A percentile compares a stretch with the other conserved stretches of the same genome.
Evolutionary conservation across 2,888 invertebrate species (phyloP).

Genomic region (Drosophila barbarae): DNA sequence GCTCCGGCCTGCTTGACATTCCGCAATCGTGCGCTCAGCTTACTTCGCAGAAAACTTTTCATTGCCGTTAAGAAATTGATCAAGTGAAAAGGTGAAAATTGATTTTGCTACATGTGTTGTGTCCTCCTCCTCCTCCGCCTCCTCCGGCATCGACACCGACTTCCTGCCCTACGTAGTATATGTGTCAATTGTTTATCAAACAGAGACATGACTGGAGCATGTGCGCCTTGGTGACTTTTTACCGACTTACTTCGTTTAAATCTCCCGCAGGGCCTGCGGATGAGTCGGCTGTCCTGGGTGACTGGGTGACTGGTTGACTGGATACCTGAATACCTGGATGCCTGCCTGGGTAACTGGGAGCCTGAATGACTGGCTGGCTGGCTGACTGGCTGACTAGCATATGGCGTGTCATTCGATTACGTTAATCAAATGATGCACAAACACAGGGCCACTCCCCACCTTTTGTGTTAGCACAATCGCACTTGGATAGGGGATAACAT

Average conservation of each 20-base stretch:
- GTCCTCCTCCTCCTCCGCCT: conserved; percentile 1
- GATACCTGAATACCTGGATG: conserved; percentile 30
- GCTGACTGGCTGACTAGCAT: conserved; percentile 55
- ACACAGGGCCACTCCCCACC: conserved; percentile 41
- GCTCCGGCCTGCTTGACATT: conserved; percentile 55
- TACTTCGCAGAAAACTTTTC: conserved; percentile 63
- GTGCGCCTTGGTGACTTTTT: conserved; percentile 55
- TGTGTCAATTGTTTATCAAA: conserved; percentile 64
- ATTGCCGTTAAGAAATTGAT: conserved; percentile 74
- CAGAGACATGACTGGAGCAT: conserved; percentile 30
- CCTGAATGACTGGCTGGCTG: conserved; percentile 5
- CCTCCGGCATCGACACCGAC: neutral
- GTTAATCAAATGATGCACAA: conserved; percentile 72
- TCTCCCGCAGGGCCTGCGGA: conserved; percentile 23
- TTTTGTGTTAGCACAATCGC: conserved; percentile 49
- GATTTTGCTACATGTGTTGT: conserved; percentile 71
- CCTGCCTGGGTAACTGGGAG: conserved; percentile 29
- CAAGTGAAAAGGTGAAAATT: conserved; percentile 75
- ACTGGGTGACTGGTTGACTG: conserved; percentile 20
- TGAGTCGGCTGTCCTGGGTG: conserved; percentile 15
- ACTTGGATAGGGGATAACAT: conserved; percentile 24
- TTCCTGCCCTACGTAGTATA: conserved; percentile 17
- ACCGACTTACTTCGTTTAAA: conserved; percentile 56
- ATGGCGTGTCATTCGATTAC: conserved; percentile 72
- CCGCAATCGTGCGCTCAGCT: conserved; percentile 50